These are phyloP conservation scores for Aegypius monachus DNA, from an alignment of 2,113 vertebrate species.

Conservation along the genomic window DNA sequence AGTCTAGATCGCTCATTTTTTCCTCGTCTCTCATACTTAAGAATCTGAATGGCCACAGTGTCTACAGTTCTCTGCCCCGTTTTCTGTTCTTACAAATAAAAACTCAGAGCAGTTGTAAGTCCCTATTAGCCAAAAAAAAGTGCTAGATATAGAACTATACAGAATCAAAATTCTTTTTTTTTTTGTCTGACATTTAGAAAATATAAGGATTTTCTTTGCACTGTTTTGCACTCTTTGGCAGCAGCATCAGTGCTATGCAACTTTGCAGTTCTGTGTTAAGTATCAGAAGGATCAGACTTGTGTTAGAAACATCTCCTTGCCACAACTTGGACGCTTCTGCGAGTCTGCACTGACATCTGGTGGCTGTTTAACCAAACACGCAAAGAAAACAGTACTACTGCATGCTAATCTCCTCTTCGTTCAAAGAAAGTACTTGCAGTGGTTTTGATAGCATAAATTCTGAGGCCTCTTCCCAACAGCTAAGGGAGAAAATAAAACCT, in stretches of 20 bases:
- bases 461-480: neutral
- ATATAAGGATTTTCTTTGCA: neutral
- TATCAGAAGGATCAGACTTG: neutral
- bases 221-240: neutral
- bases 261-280: neutral
- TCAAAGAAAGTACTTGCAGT: neutral
- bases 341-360: constrained; percentile 48
- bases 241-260: neutral
- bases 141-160: neutral
- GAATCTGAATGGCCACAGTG: neutral
- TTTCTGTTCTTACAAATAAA: neutral
- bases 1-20: neutral
- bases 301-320: fast-evolving
- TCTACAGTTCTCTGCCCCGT: neutral
- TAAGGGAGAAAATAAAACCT: neutral
- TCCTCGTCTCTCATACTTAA: neutral
- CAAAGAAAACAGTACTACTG: fast-evolving
- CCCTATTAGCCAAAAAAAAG: neutral
- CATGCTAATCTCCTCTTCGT: fast-evolving
- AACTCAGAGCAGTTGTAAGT: neutral
- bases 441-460: neutral
- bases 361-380: neutral
- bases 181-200: neutral
- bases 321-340: neutral
- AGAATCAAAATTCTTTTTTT: neutral